Evolutionary conservation across 2,797 vertebrate genomes (phyloP).

Genomic region (Brachymystax lenok): DNA sequence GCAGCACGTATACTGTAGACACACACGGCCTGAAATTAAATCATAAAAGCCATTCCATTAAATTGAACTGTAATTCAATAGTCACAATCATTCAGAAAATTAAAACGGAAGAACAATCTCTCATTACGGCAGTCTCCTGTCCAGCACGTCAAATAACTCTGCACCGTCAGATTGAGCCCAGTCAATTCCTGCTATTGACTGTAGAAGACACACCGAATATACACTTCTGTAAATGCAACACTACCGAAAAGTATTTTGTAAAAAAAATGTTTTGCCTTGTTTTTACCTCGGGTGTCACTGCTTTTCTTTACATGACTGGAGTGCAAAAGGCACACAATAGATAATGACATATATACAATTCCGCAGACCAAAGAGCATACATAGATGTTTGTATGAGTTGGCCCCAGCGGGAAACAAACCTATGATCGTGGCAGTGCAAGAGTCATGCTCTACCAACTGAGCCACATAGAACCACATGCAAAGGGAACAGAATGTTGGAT

Average conservation of each 20-base stretch:
- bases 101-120: constrained; percentile 55
- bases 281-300: neutral
- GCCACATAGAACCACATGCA: neutral
- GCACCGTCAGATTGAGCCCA: neutral
- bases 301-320: neutral
- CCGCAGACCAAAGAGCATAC: neutral
- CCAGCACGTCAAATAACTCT: constrained; percentile 35
- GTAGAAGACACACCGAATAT: constrained; percentile 6
- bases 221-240: constrained; percentile 6
- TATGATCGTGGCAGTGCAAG: neutral
- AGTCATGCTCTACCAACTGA: neutral
- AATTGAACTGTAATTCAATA: constrained; percentile 80
- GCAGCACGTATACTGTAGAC: constrained; percentile 11
- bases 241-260: neutral
- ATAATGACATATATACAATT: neutral
- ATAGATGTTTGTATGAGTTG: constrained; percentile 22
- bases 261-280: constrained; percentile 9
- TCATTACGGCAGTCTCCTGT: constrained; percentile 47
- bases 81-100: constrained; percentile 79
- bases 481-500: neutral
- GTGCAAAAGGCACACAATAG: neutral
- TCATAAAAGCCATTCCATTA: constrained; percentile 88
- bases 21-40: constrained; percentile 77
- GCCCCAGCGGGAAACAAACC: neutral
- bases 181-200: constrained; percentile 23